These are phyloP conservation scores for Azorinus chamasolen DNA, from an alignment of 2,888 invertebrate genomes.

Conservation along the genomic window DNA sequence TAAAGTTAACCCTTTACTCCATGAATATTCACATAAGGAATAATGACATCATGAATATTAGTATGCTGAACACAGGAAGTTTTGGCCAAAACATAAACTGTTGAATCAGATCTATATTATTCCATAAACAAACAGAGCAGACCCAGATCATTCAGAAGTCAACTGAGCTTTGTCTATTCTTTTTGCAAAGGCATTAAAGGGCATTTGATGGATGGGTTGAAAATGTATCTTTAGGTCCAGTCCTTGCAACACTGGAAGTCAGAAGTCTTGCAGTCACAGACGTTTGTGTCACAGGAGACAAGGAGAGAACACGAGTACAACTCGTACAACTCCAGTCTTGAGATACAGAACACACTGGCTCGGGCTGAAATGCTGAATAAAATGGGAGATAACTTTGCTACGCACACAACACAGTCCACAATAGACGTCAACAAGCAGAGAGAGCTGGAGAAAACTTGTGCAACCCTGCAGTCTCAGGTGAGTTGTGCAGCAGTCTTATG, in stretches of 20 bases:
- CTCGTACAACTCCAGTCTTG: constrained; percentile 71
- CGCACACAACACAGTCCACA: constrained; percentile 34
- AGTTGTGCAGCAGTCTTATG: neutral
- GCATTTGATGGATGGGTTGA: too few relatives aligned
- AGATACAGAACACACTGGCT: constrained; percentile 73
- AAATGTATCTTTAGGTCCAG: constrained; percentile 76
- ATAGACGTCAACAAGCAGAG: constrained; percentile 71
- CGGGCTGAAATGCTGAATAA: constrained; percentile 64
- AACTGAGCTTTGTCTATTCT: too few relatives aligned
- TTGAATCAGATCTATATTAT: too few relatives aligned
- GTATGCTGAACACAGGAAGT: too few relatives aligned
- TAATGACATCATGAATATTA: too few relatives aligned
- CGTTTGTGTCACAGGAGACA: constrained; percentile 61
- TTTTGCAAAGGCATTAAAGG: too few relatives aligned
- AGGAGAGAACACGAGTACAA: constrained; percentile 68
- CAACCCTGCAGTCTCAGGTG: constrained; percentile 81
- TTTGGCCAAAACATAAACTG: too few relatives aligned
- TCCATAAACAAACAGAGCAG: too few relatives aligned
- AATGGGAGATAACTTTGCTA: constrained; percentile 41
- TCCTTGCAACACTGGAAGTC: constrained; percentile 79
- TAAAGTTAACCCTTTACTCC: too few relatives aligned
- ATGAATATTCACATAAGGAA: too few relatives aligned
- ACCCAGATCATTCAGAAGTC: too few relatives aligned
- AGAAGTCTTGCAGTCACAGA: constrained; percentile 73
- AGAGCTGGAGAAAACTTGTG: constrained; percentile 81